These are phyloP conservation scores for Iselma pallidipennis DNA, from an alignment of 2,888 invertebrate genomes.

Conservation along the genomic window DNA sequence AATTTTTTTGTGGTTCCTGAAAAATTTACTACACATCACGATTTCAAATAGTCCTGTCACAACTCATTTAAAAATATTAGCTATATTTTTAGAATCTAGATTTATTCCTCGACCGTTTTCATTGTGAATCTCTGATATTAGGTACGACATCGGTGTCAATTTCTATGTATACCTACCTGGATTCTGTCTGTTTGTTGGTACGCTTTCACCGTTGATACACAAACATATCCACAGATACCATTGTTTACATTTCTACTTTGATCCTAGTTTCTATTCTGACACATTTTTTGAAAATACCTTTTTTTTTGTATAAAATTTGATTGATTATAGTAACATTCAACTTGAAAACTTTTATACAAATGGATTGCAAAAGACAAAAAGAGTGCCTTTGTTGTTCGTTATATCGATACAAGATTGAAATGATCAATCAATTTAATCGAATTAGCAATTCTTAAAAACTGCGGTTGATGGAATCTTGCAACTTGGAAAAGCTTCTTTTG, in stretches of 20 bases:
- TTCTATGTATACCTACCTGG: background rate
- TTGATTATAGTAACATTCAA: background rate
- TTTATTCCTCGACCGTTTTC: background rate
- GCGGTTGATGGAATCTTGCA: background rate
- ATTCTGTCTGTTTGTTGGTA: background rate
- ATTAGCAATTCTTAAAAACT: background rate
- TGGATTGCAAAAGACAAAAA: background rate
- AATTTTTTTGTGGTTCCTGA: no score
- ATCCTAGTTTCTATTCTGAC: background rate
- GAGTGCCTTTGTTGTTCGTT: background rate
- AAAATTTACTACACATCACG: no score
- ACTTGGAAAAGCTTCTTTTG: background rate
- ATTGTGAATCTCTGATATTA: background rate
- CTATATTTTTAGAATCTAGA: background rate
- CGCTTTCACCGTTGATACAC: conserved; percentile 2
- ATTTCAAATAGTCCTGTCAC: background rate
- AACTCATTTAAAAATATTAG: background rate
- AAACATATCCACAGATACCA: background rate
- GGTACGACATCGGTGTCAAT: background rate
- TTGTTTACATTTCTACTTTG: conserved; percentile 7
- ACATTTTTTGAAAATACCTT: background rate
- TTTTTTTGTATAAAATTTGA: background rate
- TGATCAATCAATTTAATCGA: background rate
- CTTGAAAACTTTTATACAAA: background rate
- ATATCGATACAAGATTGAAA: background rate